Conservation (phyloP, 2,888 invertebrate genomes). For the Torymus auratus region DNA sequence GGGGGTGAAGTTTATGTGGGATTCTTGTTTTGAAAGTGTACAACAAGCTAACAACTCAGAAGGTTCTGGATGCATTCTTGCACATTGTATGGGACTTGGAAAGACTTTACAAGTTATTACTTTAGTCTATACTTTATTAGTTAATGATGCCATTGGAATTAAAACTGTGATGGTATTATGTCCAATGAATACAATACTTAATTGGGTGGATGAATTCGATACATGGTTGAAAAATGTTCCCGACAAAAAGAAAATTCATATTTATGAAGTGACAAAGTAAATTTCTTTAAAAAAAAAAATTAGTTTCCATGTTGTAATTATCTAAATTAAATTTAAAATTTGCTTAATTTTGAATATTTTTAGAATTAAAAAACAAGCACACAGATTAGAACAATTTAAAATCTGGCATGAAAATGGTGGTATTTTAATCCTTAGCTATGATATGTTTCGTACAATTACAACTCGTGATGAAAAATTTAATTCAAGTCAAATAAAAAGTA, state of each 20-base stretch:
- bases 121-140: conserved; percentile 88
- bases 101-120: conserved; percentile 92
- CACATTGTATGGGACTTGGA: conserved; percentile 97
- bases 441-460: conserved; percentile 90
- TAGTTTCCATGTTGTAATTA: neutral
- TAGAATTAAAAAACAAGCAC: conserved; percentile 18
- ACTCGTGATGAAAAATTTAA: conserved; percentile 64
- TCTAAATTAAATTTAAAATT: neutral
- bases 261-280: conserved; percentile 83
- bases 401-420: conserved; percentile 90
- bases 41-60: conserved; percentile 82
- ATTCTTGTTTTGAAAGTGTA: conserved; percentile 89
- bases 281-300: conserved; percentile 8
- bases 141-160: conserved; percentile 82
- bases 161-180: conserved; percentile 89
- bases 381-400: conserved; percentile 30
- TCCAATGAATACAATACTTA: conserved; percentile 93
- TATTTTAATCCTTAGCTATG: conserved; percentile 93
- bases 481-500: conserved; percentile 65
- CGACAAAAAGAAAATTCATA: conserved; percentile 81
- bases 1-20: conserved; percentile 77
- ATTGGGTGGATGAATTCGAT: conserved; percentile 93
- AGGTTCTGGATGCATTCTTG: conserved; percentile 92
- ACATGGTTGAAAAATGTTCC: conserved; percentile 86
- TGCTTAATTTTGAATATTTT: neutral